These are phyloP conservation scores for Epistrophella euchroma DNA, from an alignment of 2,888 invertebrate species.

Conservation along the genomic window DNA sequence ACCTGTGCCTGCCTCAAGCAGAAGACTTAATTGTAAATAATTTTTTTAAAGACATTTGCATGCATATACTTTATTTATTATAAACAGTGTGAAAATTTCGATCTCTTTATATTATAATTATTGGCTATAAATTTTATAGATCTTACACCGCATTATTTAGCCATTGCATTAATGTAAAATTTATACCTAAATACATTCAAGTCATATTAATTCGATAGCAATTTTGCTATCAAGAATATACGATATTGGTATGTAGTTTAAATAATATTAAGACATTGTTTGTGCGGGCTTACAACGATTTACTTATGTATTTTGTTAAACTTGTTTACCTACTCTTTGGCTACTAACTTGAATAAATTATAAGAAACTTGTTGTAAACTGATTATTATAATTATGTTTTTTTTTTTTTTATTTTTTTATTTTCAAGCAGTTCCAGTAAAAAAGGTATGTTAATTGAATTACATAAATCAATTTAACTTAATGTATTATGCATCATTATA, in stretches of 20 bases:
- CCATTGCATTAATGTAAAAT: slow-evolving; percentile 16
- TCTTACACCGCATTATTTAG: slow-evolving; percentile 15
- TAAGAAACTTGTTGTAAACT: slow-evolving; percentile 33
- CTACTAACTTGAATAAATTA: slow-evolving; percentile 40
- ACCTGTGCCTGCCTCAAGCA: slow-evolving; percentile 8
- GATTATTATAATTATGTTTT: slow-evolving; percentile 25
- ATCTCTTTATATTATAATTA: slow-evolving; percentile 41
- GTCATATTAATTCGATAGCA: neutral
- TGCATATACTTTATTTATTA: neutral
- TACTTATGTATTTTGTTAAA: slow-evolving; percentile 25
- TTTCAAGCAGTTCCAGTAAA: slow-evolving; percentile 15
- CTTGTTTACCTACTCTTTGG: slow-evolving; percentile 22
- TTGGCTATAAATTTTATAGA: slow-evolving; percentile 40
- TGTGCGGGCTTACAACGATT: slow-evolving; percentile 17
- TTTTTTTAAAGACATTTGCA: slow-evolving; percentile 5
- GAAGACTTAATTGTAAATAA: slow-evolving; percentile 14
- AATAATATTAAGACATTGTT: slow-evolving; percentile 25
- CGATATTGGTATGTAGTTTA: slow-evolving; percentile 3
- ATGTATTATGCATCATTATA: slow-evolving; percentile 12
- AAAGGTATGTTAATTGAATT: slow-evolving; percentile 39
- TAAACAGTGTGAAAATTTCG: slow-evolving; percentile 43
- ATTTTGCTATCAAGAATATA: slow-evolving; percentile 1
- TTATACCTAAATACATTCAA: neutral
- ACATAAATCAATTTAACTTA: slow-evolving; percentile 33
- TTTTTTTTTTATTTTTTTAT: slow-evolving; percentile 7